These are phyloP conservation scores for Drosophila kepulauana DNA, from an alignment of 1,140 invertebrate species.

Conservation along the genomic window DNA sequence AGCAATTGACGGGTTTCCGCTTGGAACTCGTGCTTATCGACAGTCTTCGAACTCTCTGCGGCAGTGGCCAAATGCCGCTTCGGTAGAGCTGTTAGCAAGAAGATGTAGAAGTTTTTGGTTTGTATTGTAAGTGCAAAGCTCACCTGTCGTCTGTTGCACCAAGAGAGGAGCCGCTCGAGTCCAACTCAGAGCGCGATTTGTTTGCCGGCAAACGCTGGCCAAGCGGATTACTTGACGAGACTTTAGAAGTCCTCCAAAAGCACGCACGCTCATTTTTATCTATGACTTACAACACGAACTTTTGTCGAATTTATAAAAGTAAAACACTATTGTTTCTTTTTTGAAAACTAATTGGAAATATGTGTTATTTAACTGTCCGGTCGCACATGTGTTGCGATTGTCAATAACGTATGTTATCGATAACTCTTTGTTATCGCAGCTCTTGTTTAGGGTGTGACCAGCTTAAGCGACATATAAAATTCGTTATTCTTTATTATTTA, in stretches of 20 bases:
- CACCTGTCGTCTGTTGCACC: conserved; percentile 5
- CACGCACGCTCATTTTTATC: conserved; percentile 29
- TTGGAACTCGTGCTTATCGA: conserved; percentile 94
- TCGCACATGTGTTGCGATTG: conserved; percentile 54
- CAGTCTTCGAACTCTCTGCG: conserved; percentile 20
- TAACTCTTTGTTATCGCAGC: not conserved
- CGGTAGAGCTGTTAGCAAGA: not conserved
- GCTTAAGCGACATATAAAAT: not conserved
- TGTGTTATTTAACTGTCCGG: conserved; percentile 59
- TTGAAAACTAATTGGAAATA: conserved; percentile 8
- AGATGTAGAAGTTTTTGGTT: not conserved
- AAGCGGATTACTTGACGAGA: conserved; percentile 24
- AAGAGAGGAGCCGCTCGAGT: not conserved
- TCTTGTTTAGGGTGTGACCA: conserved; percentile 4
- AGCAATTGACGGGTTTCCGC: conserved; percentile 98
- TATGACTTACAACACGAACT: not conserved
- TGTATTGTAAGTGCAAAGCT: not conserved
- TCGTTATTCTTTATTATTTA: not conserved
- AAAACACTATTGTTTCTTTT: not conserved
- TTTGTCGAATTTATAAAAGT: not conserved
- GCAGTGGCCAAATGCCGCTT: conserved; percentile 48
- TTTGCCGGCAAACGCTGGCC: conserved; percentile 17
- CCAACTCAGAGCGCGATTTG: conserved; percentile 15
- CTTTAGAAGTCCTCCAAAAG: conserved; percentile 23
- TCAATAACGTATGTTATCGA: conserved; percentile 30